Conservation (phyloP, 2,113 vertebrate species). For the Chloropsis cyanopogon region DNA sequence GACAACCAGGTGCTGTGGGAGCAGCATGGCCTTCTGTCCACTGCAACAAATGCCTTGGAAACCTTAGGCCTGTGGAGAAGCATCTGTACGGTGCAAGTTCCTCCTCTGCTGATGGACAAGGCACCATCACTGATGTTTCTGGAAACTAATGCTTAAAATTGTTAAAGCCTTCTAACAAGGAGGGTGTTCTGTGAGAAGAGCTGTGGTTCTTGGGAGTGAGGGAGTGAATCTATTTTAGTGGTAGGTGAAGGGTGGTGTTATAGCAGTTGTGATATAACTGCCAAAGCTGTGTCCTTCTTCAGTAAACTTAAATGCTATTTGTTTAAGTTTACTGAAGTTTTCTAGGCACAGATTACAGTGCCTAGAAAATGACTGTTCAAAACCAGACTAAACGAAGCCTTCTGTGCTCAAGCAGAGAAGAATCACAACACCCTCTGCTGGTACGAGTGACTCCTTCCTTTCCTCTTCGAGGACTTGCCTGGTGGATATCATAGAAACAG, state of each 20-base stretch:
- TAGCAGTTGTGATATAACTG: constrained; percentile 7
- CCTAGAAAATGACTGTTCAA: background rate
- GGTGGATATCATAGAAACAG: background rate
- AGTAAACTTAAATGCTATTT: background rate
- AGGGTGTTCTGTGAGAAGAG: background rate
- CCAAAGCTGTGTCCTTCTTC: background rate
- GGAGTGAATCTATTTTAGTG: background rate
- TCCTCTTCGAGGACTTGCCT: background rate
- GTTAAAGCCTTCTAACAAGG: background rate
- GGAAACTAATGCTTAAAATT: background rate
- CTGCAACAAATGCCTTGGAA: background rate
- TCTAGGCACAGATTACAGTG: background rate
- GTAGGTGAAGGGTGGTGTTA: background rate
- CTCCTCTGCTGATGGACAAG: background rate
- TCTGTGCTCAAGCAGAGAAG: background rate
- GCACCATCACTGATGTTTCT: accelerated
- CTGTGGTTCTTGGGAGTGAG: background rate
- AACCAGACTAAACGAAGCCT: background rate
- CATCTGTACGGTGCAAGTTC: background rate
- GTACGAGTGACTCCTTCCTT: background rate
- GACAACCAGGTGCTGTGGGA: background rate
- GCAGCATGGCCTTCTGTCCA: background rate
- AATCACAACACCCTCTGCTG: constrained; percentile 41
- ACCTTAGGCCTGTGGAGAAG: background rate
- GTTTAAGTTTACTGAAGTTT: background rate